Base-by-base conservation (phyloP, 2,888 invertebrate genomes). In the Drosophila pseudotakahashii region DNA sequence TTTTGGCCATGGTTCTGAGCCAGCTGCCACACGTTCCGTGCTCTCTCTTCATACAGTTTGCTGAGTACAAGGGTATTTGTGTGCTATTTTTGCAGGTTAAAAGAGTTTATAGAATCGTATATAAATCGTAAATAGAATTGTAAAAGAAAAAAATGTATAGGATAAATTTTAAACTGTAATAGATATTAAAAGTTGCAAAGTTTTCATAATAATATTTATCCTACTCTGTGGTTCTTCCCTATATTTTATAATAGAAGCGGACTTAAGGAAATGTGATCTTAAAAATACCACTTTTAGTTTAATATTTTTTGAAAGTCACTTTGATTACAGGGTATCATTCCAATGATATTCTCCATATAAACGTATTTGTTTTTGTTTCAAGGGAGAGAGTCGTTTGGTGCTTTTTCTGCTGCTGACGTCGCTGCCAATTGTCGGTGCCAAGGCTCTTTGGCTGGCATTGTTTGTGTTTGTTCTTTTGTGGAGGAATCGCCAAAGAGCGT, bases 371-470 rank as follows among this genome's bases (percentile, higher is more conserved):
- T 47, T 47, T 30, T 10, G 37, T 54, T 52, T 37, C 44, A 37
- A 39, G 48, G 30, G 74, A 69, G 69, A 67, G 61, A 44, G 62
- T 16, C 39, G 45, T 34, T 37, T 34, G 67, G 42, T 55, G 55
- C 55, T 54, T 48, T 61, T 59, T 53, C 74, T 70, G 76, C 68
- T 60, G 51, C 79, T 75, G 68, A 79, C 71, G 62, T 54, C 34
- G 66, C 81, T 85, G 86, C 73, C 77, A 60, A 52, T 59, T 74
- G 79, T 79, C 74, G 85, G 87, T 88, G 82, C 88, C 82, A 88
- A 87, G 88, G 88, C 82, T 83, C 76, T 88, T 88, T 83, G 71
- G 72, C 66, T 57, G 47, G 47, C 68, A 73, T 86, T 86, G 78
- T 86, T 86, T 81, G 82, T 83, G 86, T 78, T 81, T 86, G 75